Evolutionary conservation across 2,797 vertebrate species (phyloP).

Genomic region (Clarias laeviceps): DNA sequence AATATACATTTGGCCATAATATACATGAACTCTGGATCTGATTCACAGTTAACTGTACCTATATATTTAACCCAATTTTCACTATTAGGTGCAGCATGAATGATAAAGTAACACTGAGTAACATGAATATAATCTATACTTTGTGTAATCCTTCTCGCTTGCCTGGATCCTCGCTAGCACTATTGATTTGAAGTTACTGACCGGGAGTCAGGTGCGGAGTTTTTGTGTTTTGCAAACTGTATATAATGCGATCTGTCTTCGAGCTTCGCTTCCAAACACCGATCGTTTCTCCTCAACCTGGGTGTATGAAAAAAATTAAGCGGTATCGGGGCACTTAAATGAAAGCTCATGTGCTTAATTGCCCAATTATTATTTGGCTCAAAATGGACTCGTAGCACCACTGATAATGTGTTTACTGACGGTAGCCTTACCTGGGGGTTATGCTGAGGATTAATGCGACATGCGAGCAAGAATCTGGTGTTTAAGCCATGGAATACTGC

Average conservation of each 20-base stretch:
- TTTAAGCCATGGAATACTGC: not conserved
- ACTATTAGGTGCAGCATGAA: not conserved
- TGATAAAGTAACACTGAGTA: not conserved
- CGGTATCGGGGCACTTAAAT: not conserved
- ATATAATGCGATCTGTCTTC: slow-evolving; percentile 1
- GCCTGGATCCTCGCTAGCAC: not conserved
- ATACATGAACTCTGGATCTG: not conserved
- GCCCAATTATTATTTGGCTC: no score
- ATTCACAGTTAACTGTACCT: not conserved
- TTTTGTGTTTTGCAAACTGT: not conserved
- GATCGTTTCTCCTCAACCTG: not conserved
- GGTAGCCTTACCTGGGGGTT: not conserved
- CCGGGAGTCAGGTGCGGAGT: not conserved
- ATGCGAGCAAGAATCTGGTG: not conserved
- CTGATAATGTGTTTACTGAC: not conserved
- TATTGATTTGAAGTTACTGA: slow-evolving; percentile 16
- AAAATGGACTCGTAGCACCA: not conserved
- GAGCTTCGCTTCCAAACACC: not conserved
- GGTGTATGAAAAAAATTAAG: not conserved
- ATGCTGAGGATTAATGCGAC: not conserved
- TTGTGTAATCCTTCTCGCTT: not conserved
- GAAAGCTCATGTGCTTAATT: not conserved
- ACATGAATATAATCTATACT: not conserved
- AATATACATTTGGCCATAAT: no score
- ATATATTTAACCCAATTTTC: not conserved